Base-by-base conservation (phyloP, 2,888 invertebrate genomes). In the Amblyjoppa fuscipennis region DNA sequence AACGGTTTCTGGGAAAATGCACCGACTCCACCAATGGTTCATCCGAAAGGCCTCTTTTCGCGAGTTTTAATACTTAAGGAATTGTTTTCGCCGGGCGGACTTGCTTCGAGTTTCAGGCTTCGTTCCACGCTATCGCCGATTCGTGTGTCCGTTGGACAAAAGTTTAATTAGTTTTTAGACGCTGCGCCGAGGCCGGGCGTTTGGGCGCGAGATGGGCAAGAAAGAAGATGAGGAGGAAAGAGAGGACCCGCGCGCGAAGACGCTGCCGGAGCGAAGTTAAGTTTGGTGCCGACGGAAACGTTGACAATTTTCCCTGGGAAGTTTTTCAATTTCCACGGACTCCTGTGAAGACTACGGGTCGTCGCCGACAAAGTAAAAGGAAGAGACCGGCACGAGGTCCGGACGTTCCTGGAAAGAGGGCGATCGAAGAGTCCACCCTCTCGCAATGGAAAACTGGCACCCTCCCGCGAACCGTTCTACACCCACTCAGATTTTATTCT, bases 81-180 rank as follows among this genome's bases (percentile, higher is more conserved):
- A 86, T 83, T 81, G 81, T 83, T 86, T 83, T 71, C 85, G 71
- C 66, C 16, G 16, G 6, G 51, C 77, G 69, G 81, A 86, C 64
- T 64, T 81, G 88, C 85, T 86, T 85, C 75, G 82, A 73, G 77
- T 76, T 83, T 76, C 85, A 89, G 34, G 66, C 68, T 53, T 78
- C 45, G 25, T 59, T 64, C 49, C 56, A 6, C 53, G 61, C 49
- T 79, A 70, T 28, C 45, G 11, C 41, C 45, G 76, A 69, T 59
- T 53, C 76, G 64, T 64, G 75, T 81, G 78, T 80, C 83, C 84
- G 90, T 89, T 87, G 89, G 89, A 90, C 90, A 89, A 91, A 93
- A 94, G 93, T 94, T 94, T 94, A 93, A 94, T 94, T 94, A 94
- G 92, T 94, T 94, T 94, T 93, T 92, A 91, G 93, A 93, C 92